phyloP scores from a whole-genome alignment of 2,797 vertebrate species.

The Capromys pilorides region DNA sequence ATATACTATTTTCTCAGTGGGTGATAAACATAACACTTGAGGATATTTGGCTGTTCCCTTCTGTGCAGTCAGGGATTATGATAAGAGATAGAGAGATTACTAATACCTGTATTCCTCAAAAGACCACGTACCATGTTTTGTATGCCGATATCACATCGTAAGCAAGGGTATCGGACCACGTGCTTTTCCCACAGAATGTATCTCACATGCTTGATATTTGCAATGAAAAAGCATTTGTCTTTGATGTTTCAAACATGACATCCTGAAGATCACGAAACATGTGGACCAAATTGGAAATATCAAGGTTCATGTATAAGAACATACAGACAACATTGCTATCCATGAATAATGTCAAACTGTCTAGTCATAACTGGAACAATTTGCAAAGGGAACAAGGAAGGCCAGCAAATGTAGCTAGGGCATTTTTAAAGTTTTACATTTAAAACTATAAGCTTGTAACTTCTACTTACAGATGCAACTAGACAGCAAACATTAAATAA shows the following conservation, averaged over 20 bases:
- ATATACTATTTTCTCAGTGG: slow-evolving; percentile 32
- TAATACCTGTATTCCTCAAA: not conserved
- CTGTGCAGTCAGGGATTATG: not conserved
- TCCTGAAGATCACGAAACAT: not conserved
- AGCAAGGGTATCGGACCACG: not conserved
- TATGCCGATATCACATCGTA: not conserved
- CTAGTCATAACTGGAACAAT: not conserved
- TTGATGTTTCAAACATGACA: not conserved
- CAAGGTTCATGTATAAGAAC: not conserved
- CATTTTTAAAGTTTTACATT: not conserved
- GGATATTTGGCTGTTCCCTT: not conserved
- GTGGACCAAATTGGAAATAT: not conserved
- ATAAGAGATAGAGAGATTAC: not conserved
- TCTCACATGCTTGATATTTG: not conserved
- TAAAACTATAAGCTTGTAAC: not conserved
- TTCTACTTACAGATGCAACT: not conserved
- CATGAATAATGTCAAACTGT: not conserved
- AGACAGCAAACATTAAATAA: not conserved
- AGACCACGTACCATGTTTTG: not conserved
- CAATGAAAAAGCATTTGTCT: not conserved
- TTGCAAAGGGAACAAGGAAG: not conserved
- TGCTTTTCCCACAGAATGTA: not conserved
- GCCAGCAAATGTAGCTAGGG: not conserved
- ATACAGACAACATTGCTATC: not conserved
- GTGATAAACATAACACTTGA: slow-evolving; percentile 40